Percentiles rank a stretch among this genome's conserved stretches.
Evolutionary conservation across 2,113 vertebrate genomes (phyloP).

Genomic region (Thermophis baileyi): DNA sequence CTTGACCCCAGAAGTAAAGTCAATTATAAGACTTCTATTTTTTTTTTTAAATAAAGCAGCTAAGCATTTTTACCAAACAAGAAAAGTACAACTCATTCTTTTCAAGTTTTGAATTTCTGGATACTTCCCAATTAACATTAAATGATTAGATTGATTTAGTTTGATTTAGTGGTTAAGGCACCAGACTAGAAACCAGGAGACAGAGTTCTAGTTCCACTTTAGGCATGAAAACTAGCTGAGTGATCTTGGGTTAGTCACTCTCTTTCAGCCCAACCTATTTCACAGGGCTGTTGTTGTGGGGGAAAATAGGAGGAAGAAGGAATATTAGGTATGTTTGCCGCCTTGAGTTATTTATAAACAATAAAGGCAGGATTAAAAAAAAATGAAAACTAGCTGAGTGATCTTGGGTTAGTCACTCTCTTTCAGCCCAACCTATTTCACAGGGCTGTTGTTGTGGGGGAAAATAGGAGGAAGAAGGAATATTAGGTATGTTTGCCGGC

Average conservation of each 20-base stretch:
- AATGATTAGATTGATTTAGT: neutral
- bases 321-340: neutral
- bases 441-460: neutral
- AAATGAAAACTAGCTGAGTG: neutral
- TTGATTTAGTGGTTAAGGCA: neutral
- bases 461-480: neutral
- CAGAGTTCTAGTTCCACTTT: neutral
- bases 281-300: neutral
- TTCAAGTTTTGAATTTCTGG: neutral
- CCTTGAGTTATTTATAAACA: neutral
- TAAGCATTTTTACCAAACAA: neutral
- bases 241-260: neutral
- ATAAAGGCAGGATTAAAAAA: neutral
- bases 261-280: neutral
- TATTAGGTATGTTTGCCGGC: neutral
- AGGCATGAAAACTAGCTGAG: neutral
- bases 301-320: neutral
- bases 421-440: neutral
- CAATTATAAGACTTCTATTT: neutral
- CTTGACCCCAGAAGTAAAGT: neutral
- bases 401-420: neutral
- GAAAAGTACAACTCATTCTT: neutral
- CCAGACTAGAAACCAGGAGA: neutral
- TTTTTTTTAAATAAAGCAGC: neutral
- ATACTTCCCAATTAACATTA: neutral